Evolutionary conservation across 2,113 vertebrate genomes (phyloP), one percentile per base, ranked within the genome.

Genomic region (Nettapus auritus): DNA sequence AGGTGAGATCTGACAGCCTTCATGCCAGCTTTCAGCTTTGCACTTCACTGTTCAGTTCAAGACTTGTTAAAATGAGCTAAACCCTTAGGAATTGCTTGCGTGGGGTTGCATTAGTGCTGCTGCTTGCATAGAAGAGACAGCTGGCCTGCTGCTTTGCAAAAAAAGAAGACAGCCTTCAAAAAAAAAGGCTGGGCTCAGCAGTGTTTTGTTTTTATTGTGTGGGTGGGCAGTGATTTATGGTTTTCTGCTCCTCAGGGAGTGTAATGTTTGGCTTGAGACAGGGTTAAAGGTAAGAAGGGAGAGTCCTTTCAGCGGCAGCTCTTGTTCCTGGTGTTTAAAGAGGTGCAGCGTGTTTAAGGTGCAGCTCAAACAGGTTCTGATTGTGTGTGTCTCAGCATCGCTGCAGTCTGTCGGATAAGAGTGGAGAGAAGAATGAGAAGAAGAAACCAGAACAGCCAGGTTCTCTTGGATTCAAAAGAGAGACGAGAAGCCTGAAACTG

Each of bases 1-100:
- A 97, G 98, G 98, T 98, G 74, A 95, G 81, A 60, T 19, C 73
- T 52, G 20, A 34, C 44, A 34, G 7, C 28, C 18, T 46, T 60
- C 3, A 2, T 52, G 48, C 13, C 50, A 33, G 9, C n/a, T 46
- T 69, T 59, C 66, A 63, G 40, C 13, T 73, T 68, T 63, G 15
- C 5, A 11, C 50, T 44, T 36, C 5, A 6, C 53, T 18, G 1
- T 71, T 48, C 31, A 18, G 0, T 60, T 73, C 25, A 28, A 52
- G 33, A 22, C 3, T 1, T 14, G 15, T 52, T 36, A 3, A 63
- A 77, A 31, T 28, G 13, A 1, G 36, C 34, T 38, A 31, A 62
- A 88, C 23, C 33, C 4, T 0, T 42, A 26, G 3, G 59, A 33
- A 29, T 19, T 60, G 48, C 53, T 70, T 75, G 11, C 38, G 52